These are phyloP conservation scores for Murina feae DNA, from an alignment of 2,113 vertebrate species.

Conservation along the genomic window DNA sequence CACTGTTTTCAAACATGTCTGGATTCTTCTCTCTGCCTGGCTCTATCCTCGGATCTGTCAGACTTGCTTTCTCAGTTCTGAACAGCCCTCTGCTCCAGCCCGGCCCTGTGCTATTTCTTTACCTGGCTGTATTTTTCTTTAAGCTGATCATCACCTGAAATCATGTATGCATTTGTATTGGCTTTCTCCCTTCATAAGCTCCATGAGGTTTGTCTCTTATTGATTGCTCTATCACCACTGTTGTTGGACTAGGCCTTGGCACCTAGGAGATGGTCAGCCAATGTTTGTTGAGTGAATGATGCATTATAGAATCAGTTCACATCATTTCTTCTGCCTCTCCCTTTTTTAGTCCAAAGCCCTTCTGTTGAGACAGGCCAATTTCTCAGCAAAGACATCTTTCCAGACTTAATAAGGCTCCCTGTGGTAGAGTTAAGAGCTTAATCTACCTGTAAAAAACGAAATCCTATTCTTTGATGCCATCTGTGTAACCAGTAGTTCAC, in stretches of 20 bases:
- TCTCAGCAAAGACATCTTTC: not conserved
- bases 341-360: not conserved
- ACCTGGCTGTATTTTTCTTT: not conserved
- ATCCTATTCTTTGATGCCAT: slow-evolving; percentile 5
- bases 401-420: not conserved
- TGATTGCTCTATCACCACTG: not conserved
- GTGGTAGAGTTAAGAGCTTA: not conserved
- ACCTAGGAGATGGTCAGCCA: not conserved
- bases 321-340: not conserved
- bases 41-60: not conserved
- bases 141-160: not conserved
- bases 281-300: not conserved
- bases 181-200: not conserved
- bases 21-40: not conserved
- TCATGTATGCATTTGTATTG: not conserved
- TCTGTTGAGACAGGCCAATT: not conserved
- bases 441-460: not conserved
- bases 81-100: not conserved
- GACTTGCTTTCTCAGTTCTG: not conserved
- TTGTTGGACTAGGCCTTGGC: not conserved
- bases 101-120: not conserved
- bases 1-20: not conserved
- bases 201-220: not conserved
- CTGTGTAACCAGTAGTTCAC: not conserved
- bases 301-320: not conserved